These are phyloP conservation scores for Magallana ariakensis DNA, from an alignment of 1,140 invertebrate species.

Conservation along the genomic window DNA sequence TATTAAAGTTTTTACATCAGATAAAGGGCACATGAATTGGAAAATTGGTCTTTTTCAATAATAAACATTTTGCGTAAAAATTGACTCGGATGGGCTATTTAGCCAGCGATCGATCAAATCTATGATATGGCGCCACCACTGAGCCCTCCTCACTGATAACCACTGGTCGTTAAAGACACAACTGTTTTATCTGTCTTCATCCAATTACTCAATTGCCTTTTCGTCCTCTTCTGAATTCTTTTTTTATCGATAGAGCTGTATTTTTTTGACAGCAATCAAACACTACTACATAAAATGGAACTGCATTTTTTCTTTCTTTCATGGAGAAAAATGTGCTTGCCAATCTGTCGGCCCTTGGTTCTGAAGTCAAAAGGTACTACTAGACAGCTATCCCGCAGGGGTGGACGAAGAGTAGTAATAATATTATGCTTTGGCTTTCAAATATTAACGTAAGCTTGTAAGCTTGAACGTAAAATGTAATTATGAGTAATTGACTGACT, in stretches of 20 bases:
- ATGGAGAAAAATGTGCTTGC: too few relatives aligned
- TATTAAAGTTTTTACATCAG: too few relatives aligned
- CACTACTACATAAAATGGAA: too few relatives aligned
- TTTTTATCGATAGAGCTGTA: neutral
- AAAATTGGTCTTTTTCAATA: too few relatives aligned
- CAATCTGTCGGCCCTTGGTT: neutral
- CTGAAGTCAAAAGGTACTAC: neutral
- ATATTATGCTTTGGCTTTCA: constrained; percentile 27
- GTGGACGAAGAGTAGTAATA: constrained; percentile 6
- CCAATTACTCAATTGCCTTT: constrained; percentile 28
- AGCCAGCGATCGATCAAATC: neutral
- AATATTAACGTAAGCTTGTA: constrained; percentile 1
- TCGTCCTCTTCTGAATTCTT: neutral
- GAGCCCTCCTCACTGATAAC: neutral
- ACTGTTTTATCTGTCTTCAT: constrained; percentile 7
- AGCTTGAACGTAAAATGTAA: constrained; percentile 9
- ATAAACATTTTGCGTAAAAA: neutral
- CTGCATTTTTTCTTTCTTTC: too few relatives aligned
- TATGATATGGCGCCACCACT: neutral
- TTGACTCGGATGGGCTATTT: neutral
- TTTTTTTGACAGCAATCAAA: neutral
- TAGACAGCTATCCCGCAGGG: neutral
- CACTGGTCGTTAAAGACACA: neutral
- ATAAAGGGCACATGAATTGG: too few relatives aligned
- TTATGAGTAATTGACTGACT: constrained; percentile 24